Base-by-base conservation (phyloP, 1,140 invertebrate species). In the Aphaenogaster ashmeadi region DNA sequence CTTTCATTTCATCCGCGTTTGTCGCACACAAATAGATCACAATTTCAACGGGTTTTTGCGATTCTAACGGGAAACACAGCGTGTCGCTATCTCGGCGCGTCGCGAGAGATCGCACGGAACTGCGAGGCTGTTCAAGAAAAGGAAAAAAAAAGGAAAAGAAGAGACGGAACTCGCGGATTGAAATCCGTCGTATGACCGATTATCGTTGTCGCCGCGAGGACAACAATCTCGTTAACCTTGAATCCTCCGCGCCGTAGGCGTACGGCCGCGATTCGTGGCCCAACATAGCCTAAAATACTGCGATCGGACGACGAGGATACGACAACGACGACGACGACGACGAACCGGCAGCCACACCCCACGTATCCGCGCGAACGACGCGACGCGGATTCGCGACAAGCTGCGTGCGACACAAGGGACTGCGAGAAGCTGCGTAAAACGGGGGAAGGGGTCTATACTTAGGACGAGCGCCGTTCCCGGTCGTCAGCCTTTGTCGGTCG, bases 291-390 rank as follows among this genome's bases (percentile, higher is more conserved):
- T 81, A 87, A 64, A 88, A 86, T 79, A 86, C 9, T 9, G 80
- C 54, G 38, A 84, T 21, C 64, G n/a, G n/a, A 81, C 64, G 79
- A 75, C 13, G 15, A 44, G 6, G 9, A 87, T 27, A 11, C 52
- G 2, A 4, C n/a, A 0, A 56, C 5, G 6, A 56, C 7, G 41
- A 44, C 41, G 9, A 69, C 18, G 21, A 54, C 52, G 75, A 86
- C 41, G 60, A 74, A 69, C 58, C 78, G 56, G 67, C 69, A 87
- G 91, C 91, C 91, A 92, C 91, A 92, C 91, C 91, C 91, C 78
- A 66, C 58, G 60, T 75, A 62, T 75, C 54, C 81, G 71, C 69
- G 50, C 41, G 78, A 84, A 18, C 66, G 18, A 44, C 18, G 11
- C 66, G 38, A 60, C 67, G 18, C 5, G 54, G 78, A 88, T n/a